Evolutionary conservation across 2,113 vertebrate genomes (phyloP).

Genomic region (Glaucidium brasilianum): DNA sequence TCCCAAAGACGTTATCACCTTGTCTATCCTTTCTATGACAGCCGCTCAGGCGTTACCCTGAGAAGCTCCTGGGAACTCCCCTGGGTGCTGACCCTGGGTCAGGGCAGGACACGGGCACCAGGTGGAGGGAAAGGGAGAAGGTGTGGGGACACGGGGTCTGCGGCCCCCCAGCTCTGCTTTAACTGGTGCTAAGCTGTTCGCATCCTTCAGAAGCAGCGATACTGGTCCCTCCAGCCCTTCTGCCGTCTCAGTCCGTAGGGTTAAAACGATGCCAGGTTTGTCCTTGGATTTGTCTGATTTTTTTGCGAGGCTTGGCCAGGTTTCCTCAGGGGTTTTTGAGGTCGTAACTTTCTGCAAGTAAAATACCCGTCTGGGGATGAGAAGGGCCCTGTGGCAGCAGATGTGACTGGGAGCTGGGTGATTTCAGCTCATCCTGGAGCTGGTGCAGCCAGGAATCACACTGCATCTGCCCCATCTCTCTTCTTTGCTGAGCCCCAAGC

Average conservation of each 20-base stretch:
- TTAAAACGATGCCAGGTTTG: neutral
- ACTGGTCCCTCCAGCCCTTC: neutral
- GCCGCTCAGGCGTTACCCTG: too few species aligned
- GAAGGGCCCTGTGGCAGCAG: neutral
- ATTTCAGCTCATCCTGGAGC: neutral
- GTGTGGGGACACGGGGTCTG: neutral
- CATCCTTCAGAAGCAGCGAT: neutral
- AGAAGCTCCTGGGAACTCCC: neutral
- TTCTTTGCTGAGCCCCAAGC: neutral
- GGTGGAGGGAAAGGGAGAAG: neutral
- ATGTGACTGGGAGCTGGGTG: neutral
- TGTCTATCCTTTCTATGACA: neutral
- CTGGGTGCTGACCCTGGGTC: neutral
- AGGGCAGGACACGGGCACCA: neutral
- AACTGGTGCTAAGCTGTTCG: neutral
- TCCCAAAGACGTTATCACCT: fast-evolving
- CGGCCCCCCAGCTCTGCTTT: neutral
- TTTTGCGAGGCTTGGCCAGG: neutral
- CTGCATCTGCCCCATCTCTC: neutral
- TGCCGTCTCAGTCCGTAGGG: neutral
- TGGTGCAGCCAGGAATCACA: fast-evolving
- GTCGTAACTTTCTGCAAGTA: neutral
- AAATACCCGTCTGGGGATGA: neutral
- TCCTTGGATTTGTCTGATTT: neutral
- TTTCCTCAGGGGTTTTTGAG: neutral